Base-by-base conservation (phyloP, 2,797 vertebrate species). In the Pagetopsis macropterus region DNA sequence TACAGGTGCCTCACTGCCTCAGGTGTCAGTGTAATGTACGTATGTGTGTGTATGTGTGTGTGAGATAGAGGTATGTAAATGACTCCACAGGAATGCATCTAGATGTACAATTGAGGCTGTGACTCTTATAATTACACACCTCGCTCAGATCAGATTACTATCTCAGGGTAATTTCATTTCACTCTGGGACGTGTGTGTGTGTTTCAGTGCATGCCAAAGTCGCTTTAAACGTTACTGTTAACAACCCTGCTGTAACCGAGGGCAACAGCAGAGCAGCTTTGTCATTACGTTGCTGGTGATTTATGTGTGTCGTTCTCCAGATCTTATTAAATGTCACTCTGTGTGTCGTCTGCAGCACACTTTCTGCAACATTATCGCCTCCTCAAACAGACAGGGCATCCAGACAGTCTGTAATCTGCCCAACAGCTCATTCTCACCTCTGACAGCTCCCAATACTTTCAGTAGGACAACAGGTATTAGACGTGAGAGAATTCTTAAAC, bases 281-380 rank as follows among this genome's bases (percentile, higher is more conserved):
- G 78, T 80, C 77, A 76, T 76, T 23, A 61, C 1, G 48, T 23
- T 19, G 63, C 54, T 13, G 58, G 54, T 91, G 89, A 91, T 89
- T 90, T 88, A 90, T 85, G 79, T 75, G 65, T 37, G 77, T 79
- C 66, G 44, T 74, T 78, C 76, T 76, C 54, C 50, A 65, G 70
- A 81, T 89, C 82, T 89, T 76, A 88, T 88, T 86, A 87, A 78
- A 73, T 73, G 86, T 88, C 90, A 76, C 78, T 84, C 82, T 72
- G 13, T 15, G 50, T 76, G 70, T 74, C 65, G n/a, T 79, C 75
- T 75, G 57, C 55, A 40, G 67, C 64, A 50, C 67, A 19, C 65
- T 49, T 46, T 50, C 78, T 81, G 78, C 67, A 68, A 54, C 70
- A 61, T 72, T 77, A 82, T 83, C 76, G 51, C 69, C 66, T 70